A percentile compares a stretch with the other conserved stretches of the same genome.
Evolutionary conservation across 2,797 vertebrate genomes (phyloP).

Genomic region (Moxostoma hubbsi): DNA sequence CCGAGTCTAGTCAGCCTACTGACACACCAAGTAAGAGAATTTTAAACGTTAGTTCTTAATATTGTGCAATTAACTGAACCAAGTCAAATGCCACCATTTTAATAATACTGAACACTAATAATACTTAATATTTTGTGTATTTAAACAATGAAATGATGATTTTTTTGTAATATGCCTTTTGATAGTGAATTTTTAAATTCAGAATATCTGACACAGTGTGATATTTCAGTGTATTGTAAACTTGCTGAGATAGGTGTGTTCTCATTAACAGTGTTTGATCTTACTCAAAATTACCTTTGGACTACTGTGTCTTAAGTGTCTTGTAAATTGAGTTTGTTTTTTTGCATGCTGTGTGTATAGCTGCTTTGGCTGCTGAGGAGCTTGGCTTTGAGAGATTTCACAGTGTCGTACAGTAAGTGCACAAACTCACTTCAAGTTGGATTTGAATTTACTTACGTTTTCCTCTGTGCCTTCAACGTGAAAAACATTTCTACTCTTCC

Average conservation of each 20-base stretch:
- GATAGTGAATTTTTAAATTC: background rate
- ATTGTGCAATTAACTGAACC: too few species aligned
- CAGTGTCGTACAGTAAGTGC: slow-evolving; percentile 99
- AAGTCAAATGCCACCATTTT: too few species aligned
- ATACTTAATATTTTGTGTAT: background rate
- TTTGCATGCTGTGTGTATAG: slow-evolving; percentile 86
- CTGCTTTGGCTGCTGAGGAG: slow-evolving; percentile 96
- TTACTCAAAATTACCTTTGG: background rate
- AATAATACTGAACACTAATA: background rate
- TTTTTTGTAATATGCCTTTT: background rate
- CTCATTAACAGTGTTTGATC: background rate
- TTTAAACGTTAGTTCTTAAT: background rate
- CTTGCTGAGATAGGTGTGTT: background rate
- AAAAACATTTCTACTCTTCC: background rate
- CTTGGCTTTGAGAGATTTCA: slow-evolving; percentile 99
- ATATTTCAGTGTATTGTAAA: background rate
- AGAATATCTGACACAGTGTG: background rate
- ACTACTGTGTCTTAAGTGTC: background rate
- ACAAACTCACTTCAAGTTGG: slow-evolving; percentile 48
- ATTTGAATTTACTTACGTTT: background rate
- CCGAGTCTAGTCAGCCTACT: slow-evolving; percentile 78
- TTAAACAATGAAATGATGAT: background rate
- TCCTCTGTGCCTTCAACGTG: background rate
- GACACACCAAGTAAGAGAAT: slow-evolving; percentile 61
- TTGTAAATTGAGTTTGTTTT: slow-evolving; percentile 62